A percentile compares a stretch with the other conserved stretches of the same genome.
Evolutionary conservation across 2,888 invertebrate genomes (phyloP).

Genomic region (Xestia rhomboidea): DNA sequence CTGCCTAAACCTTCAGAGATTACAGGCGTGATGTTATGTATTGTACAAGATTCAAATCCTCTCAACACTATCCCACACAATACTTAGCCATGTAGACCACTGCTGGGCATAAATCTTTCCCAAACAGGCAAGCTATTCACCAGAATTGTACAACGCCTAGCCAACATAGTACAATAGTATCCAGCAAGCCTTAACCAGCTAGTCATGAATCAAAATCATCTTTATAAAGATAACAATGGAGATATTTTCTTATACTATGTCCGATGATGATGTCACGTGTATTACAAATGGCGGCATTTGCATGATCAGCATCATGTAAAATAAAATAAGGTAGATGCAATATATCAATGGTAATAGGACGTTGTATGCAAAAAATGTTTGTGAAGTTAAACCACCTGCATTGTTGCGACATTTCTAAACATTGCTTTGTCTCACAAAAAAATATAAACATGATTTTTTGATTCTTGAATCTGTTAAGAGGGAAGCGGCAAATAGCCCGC

Average conservation of each 20-base stretch:
- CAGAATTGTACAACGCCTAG: slow-evolving; percentile 5
- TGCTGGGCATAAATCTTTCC: slow-evolving; percentile 30
- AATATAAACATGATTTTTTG: too few species aligned
- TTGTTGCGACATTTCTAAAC: neutral
- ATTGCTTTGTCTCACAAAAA: neutral
- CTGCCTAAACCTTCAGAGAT: neutral
- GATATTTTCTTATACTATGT: slow-evolving; percentile 45
- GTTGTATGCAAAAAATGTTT: slow-evolving; percentile 55
- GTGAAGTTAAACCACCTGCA: neutral
- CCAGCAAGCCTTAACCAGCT: slow-evolving; percentile 26
- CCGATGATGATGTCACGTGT: slow-evolving; percentile 59
- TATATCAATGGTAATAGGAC: slow-evolving; percentile 51
- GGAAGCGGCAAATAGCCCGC: too few species aligned
- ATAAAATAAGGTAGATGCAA: slow-evolving; percentile 33
- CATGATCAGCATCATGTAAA: slow-evolving; percentile 37
- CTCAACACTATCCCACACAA: slow-evolving; percentile 12
- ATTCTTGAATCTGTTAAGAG: too few species aligned
- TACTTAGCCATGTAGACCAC: neutral
- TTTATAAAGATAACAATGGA: slow-evolving; percentile 63
- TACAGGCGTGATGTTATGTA: neutral
- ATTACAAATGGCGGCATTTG: slow-evolving; percentile 41
- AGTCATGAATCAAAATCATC: slow-evolving; percentile 57
- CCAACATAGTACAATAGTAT: slow-evolving; percentile 27
- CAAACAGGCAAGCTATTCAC: neutral
- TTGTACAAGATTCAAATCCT: neutral